phyloP scores from a whole-genome alignment of 2,113 vertebrate species.

The Caloenas nicobarica region DNA sequence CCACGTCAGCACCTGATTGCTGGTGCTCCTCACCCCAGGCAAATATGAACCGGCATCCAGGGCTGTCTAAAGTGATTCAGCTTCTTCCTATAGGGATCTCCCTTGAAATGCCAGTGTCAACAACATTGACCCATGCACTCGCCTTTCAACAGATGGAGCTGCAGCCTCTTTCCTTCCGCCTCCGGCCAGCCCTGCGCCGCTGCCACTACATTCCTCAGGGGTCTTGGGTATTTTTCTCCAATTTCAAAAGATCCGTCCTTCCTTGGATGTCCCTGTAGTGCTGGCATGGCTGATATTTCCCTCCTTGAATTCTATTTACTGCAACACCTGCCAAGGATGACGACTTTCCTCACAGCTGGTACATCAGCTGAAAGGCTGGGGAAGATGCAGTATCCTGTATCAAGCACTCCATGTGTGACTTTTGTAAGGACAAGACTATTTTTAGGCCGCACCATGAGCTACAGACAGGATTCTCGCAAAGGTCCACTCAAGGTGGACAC shows the following conservation, averaged over 20 bases:
- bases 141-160: neutral
- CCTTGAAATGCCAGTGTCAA: neutral
- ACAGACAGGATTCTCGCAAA: neutral
- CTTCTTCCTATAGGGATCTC: neutral
- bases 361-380: neutral
- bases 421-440: constrained; percentile 31
- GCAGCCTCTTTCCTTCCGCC: neutral
- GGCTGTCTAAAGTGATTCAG: neutral
- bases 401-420: neutral
- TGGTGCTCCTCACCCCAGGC: neutral
- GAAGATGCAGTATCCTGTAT: neutral
- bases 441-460: neutral
- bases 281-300: neutral
- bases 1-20: rapidly evolving
- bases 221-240: neutral
- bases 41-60: neutral
- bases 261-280: neutral
- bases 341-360: neutral
- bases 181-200: neutral
- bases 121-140: rapidly evolving
- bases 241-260: neutral
- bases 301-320: neutral
- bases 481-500: neutral
- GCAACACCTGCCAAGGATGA: neutral
- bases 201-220: neutral